These are phyloP conservation scores for Protaetia brevitarsis DNA, from an alignment of 1,140 invertebrate species.

Conservation along the genomic window DNA sequence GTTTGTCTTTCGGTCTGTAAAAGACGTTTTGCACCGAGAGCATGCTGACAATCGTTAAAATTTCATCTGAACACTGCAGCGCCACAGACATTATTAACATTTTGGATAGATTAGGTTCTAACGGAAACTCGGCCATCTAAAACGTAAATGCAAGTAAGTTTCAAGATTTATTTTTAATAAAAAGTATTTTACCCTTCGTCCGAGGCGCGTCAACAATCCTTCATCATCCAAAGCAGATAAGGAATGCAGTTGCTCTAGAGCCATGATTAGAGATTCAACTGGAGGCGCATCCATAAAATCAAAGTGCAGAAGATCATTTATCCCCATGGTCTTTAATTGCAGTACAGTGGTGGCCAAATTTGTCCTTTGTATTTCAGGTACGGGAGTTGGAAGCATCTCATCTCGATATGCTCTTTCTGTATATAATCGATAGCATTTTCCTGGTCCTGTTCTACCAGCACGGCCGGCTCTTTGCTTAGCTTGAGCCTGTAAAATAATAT, in stretches of 20 bases:
- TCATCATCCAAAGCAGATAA: slow-evolving; percentile 96
- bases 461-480: slow-evolving; percentile 96
- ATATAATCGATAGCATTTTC: slow-evolving; percentile 97
- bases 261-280: slow-evolving; percentile 95
- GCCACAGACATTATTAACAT: slow-evolving; percentile 99
- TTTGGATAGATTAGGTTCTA: slow-evolving; percentile 98
- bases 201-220: slow-evolving; percentile 89
- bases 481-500: slow-evolving; percentile 86
- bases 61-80: slow-evolving; percentile 97
- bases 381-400: slow-evolving; percentile 97
- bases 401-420: slow-evolving; percentile 97
- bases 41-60: slow-evolving; percentile 98
- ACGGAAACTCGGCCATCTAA: slow-evolving; percentile 97
- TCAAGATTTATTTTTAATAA: background rate
- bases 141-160: slow-evolving; percentile 7
- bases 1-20: slow-evolving; percentile 95
- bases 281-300: slow-evolving; percentile 99
- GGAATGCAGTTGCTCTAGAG: slow-evolving; percentile 94
- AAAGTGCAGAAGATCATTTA: slow-evolving; percentile 99
- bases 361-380: slow-evolving; percentile 99
- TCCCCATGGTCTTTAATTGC: slow-evolving; percentile 98
- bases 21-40: slow-evolving; percentile 98
- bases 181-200: slow-evolving; percentile 65
- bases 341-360: slow-evolving; percentile 95
- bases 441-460: slow-evolving; percentile 95